Conservation (phyloP, 2,113 vertebrate species). For the Phaethon lepturus region DNA sequence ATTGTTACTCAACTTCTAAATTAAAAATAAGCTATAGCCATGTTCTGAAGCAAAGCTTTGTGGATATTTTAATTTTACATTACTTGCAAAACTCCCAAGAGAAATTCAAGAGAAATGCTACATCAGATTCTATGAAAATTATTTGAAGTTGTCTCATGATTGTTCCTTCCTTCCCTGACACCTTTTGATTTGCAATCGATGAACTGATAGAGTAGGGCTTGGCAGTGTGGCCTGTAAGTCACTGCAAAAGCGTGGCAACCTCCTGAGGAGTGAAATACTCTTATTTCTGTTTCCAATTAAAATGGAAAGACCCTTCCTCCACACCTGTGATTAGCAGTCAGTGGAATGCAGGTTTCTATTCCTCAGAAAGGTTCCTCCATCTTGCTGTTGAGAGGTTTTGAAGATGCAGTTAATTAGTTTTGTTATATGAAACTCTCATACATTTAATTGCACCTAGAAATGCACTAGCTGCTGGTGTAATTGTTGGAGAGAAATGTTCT, state of each 20-base stretch:
- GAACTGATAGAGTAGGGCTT: background rate
- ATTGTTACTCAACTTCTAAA: slow-evolving; percentile 46
- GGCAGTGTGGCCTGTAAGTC: background rate
- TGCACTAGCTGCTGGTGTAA: background rate
- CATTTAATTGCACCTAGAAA: background rate
- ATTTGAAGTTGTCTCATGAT: background rate
- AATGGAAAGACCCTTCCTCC: background rate
- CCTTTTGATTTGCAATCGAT: background rate
- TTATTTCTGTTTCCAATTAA: background rate
- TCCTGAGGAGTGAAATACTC: background rate
- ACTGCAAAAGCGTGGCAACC: background rate
- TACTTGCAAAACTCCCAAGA: background rate
- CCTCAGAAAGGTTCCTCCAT: background rate
- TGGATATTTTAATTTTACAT: slow-evolving; percentile 33
- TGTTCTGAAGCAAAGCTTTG: slow-evolving; percentile 12
- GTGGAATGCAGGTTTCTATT: background rate
- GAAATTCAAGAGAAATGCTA: background rate
- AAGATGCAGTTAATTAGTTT: background rate
- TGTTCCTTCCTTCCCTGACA: background rate
- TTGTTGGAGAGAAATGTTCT: background rate
- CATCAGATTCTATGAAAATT: background rate
- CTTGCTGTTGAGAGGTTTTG: background rate
- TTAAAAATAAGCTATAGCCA: slow-evolving; percentile 35
- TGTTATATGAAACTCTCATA: background rate
- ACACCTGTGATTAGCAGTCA: background rate